Evolutionary conservation across 2,113 vertebrate species (phyloP).

Genomic region (Leptocoma aspasia): DNA sequence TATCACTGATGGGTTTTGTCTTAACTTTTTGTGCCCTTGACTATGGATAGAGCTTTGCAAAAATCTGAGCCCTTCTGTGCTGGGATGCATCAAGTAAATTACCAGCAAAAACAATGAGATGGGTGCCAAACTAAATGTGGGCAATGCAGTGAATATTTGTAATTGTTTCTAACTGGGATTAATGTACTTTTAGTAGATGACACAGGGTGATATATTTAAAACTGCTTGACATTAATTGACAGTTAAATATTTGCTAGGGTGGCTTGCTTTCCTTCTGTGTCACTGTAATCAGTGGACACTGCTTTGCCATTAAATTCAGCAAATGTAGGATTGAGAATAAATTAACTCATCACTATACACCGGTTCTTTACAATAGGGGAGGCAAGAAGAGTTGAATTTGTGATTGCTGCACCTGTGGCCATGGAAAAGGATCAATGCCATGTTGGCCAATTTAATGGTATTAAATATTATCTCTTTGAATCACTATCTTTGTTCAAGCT

Average conservation of each 20-base stretch:
- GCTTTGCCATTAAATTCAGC: neutral
- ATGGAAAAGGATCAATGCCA: neutral
- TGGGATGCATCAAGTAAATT: neutral
- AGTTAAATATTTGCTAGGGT: neutral
- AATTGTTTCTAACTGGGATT: neutral
- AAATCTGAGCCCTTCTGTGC: neutral
- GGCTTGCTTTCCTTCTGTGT: neutral
- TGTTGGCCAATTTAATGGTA: neutral
- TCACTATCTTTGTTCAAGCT: neutral
- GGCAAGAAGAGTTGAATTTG: neutral
- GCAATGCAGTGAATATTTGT: neutral
- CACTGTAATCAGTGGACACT: neutral
- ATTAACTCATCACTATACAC: neutral
- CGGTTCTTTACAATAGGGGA: neutral
- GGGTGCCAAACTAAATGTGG: neutral
- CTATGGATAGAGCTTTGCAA: neutral
- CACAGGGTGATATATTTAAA: neutral
- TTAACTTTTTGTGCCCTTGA: neutral
- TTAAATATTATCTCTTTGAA: neutral
- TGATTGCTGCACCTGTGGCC: neutral
- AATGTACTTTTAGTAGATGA: neutral
- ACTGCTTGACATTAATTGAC: neutral
- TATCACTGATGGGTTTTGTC: neutral
- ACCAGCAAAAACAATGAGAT: neutral
- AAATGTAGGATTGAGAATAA: neutral